Conservation (phyloP, 2,888 invertebrate species). For the Anoncus sp. region DNA sequence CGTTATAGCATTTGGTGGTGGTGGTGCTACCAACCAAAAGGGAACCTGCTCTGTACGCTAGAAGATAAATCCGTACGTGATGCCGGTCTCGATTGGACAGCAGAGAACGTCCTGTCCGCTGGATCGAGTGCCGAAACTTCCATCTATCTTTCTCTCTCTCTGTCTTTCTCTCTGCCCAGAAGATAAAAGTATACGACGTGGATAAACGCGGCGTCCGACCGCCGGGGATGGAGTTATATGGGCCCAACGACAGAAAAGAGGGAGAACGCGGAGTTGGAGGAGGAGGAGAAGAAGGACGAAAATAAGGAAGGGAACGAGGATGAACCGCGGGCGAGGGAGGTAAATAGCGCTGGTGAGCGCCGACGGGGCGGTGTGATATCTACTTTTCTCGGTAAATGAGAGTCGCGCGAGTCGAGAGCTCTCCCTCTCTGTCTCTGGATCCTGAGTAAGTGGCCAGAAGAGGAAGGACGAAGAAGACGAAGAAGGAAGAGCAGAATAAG, state of each 20-base stretch:
- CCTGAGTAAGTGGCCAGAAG: constrained; percentile 53
- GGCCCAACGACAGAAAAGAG: constrained; percentile 34
- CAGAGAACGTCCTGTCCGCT: constrained; percentile 35
- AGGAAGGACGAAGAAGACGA: constrained; percentile 41
- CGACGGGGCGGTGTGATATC: constrained; percentile 63
- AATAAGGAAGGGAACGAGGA: constrained; percentile 25
- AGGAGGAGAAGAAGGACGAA: constrained; percentile 32
- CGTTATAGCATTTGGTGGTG: constrained; percentile 14
- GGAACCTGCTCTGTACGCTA: constrained; percentile 46
- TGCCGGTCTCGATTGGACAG: constrained; percentile 55
- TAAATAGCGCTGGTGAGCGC: constrained; percentile 59
- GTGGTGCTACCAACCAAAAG: constrained; percentile 14
- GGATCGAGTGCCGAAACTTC: constrained; percentile 45
- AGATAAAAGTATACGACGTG: constrained; percentile 63
- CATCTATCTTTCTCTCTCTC: constrained; percentile 35
- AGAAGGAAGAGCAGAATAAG: constrained; percentile 66
- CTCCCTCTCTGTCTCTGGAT: constrained; percentile 38
- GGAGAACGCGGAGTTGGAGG: constrained; percentile 8
- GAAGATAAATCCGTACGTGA: constrained; percentile 62
- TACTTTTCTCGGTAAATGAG: constrained; percentile 65
- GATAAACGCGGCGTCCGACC: constrained; percentile 60
- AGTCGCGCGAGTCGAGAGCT: constrained; percentile 56
- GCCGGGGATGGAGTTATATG: constrained; percentile 60
- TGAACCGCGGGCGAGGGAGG: constrained; percentile 58
- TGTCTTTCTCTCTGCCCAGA: constrained; percentile 38